Percentiles rank a stretch among this genome's conserved stretches.
phyloP scores from a whole-genome alignment of 2,888 invertebrate genomes.

The Ennomos fuscantarius region DNA sequence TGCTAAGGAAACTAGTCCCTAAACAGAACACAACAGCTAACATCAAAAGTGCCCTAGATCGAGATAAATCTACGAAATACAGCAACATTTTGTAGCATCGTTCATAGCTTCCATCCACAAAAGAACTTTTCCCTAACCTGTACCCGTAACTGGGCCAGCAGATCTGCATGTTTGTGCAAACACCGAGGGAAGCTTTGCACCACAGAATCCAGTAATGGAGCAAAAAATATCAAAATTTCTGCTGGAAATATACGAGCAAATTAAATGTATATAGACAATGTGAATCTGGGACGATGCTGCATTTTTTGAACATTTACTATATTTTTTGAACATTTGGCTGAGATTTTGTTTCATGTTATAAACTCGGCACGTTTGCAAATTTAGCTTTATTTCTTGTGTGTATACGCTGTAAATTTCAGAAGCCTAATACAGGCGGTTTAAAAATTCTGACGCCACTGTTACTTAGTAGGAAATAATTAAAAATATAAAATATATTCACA shows the following conservation, averaged over 20 bases:
- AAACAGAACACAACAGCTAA: too few relatives aligned
- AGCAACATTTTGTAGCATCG: neutral
- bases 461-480: too few relatives aligned
- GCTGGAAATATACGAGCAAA: slow-evolving; percentile 20
- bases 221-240: slow-evolving; percentile 38
- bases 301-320: neutral
- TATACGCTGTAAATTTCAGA: too few relatives aligned
- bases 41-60: too few relatives aligned
- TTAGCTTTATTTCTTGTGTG: too few relatives aligned
- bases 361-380: too few relatives aligned
- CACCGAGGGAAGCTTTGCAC: slow-evolving; percentile 34
- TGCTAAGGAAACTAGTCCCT: too few relatives aligned
- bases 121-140: slow-evolving; percentile 21
- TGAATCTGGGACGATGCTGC: slow-evolving; percentile 1
- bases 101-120: neutral
- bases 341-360: too few relatives aligned
- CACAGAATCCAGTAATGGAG: slow-evolving; percentile 41
- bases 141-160: slow-evolving; percentile 41
- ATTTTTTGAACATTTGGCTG: too few relatives aligned
- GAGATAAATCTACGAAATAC: neutral
- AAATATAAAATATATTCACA: too few relatives aligned
- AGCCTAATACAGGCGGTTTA: too few relatives aligned
- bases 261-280: slow-evolving; percentile 7
- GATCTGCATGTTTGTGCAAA: slow-evolving; percentile 46
- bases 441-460: too few relatives aligned